phyloP scores from a whole-genome alignment of 2,888 invertebrate species.

The Argyresthia albistria region DNA sequence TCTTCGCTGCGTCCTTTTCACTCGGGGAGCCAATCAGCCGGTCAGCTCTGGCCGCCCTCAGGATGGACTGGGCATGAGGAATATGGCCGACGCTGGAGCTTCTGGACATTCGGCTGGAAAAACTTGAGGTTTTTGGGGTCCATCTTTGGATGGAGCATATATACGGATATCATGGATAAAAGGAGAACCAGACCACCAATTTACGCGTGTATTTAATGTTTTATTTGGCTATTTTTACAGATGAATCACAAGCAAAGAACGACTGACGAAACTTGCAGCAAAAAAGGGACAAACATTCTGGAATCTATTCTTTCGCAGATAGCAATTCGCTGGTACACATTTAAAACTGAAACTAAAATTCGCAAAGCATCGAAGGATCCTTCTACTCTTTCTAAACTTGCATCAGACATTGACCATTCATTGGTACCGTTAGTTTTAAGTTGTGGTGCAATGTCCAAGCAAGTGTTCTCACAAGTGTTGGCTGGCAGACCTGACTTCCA shows the following conservation, averaged over 20 bases:
- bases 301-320: no score
- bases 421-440: background rate
- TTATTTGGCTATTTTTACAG: no score
- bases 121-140: conserved; percentile 12
- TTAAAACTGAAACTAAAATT: background rate
- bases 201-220: no score
- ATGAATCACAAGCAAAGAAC: no score
- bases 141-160: no score
- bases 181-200: no score
- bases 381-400: conserved; percentile 21
- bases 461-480: background rate
- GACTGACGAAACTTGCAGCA: no score
- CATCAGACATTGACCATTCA: background rate
- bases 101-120: conserved; percentile 55
- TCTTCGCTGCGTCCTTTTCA: conserved; percentile 79
- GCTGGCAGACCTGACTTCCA: conserved; percentile 47
- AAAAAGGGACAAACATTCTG: no score
- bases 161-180: no score
- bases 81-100: conserved; percentile 73
- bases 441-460: background rate
- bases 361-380: conserved; percentile 40
- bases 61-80: conserved; percentile 56
- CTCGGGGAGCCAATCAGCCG: conserved; percentile 37
- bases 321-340: no score
- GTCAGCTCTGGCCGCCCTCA: conserved; percentile 55